Evolutionary conservation across 2,888 invertebrate species (phyloP).

Genomic region (Ophion slaviceki): DNA sequence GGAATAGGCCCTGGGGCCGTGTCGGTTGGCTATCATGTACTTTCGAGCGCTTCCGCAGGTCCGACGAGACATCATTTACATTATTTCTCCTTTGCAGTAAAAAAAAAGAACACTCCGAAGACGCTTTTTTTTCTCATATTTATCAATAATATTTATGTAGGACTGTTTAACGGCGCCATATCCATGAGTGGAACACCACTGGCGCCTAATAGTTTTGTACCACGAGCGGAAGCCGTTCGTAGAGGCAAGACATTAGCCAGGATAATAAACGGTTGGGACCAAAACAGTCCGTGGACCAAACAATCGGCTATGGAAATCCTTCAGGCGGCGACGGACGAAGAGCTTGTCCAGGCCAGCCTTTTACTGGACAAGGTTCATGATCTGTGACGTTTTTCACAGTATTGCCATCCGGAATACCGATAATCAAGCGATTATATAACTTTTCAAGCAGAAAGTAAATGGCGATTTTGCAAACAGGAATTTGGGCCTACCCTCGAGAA

Average conservation of each 20-base stretch:
- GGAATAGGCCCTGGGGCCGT: slow-evolving; percentile 54
- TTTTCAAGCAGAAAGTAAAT: too few species aligned
- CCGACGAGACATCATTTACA: not conserved
- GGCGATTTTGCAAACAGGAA: slow-evolving; percentile 52
- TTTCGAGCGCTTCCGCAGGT: slow-evolving; percentile 51
- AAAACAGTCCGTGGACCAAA: too few species aligned
- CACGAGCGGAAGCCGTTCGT: not conserved
- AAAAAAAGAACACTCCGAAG: not conserved
- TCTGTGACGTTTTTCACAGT: too few species aligned
- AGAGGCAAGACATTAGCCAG: slow-evolving; percentile 79
- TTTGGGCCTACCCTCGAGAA: slow-evolving; percentile 85
- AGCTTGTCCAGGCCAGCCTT: too few species aligned
- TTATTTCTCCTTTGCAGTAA: not conserved
- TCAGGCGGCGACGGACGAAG: too few species aligned
- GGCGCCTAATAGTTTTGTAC: slow-evolving; percentile 83
- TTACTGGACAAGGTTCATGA: too few species aligned
- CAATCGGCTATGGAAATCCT: too few species aligned
- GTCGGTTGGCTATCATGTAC: slow-evolving; percentile 47
- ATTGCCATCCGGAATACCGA: too few species aligned
- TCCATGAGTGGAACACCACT: slow-evolving; percentile 71
- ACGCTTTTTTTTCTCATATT: not conserved
- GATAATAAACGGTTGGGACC: too few species aligned
- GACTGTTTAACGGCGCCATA: slow-evolving; percentile 85
- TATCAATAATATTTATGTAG: slow-evolving; percentile 68
- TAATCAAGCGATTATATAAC: too few species aligned